Evolutionary conservation across 53 echinoderm and acorn worm genomes (phyloP), one percentile per base, ranked within the genome.

Genomic region (Antedon mediterranea): DNA sequence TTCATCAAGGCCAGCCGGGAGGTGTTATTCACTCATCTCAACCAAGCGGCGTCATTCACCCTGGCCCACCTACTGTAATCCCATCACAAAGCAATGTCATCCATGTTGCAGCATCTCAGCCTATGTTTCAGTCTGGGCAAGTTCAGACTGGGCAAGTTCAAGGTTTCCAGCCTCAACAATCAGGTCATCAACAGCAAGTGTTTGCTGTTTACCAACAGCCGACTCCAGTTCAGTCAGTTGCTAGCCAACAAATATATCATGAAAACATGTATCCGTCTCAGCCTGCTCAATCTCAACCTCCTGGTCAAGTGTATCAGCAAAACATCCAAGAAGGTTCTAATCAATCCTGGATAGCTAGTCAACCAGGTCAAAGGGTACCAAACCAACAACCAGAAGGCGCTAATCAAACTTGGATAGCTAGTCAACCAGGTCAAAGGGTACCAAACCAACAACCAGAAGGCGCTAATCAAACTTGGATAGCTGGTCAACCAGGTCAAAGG

Each of bases 121-220:
- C 57, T 18, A 57, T 57, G 7, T 57, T 18, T 57, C 57, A 57
- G 23, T 2, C 11, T 3, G 57, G 57, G 20, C 57, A 57, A 57
- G 57, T 57, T 8, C 57, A 57, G 23, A 8, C 11, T 3, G 57
- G 57, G 20, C 57, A 57, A 57, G 57, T 57, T 8, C 57, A 57
- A 23, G 15, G 23, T 13, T 57, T 57, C 74, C 83, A 83, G 78
- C 78, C 78, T 29, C 83, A 77, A 72, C 83, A 77, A 28, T 77
- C 37, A 34, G 83, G 57, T 8, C 57, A 57, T 26, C 57, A 57
- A 26, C 57, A 57, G 57, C 57, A 57, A 57, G 23, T 57, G 57
- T 57, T 11, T 57, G 57, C 57, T 57, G 57, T 13, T 18, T 57
- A 57, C 26, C 57, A 57, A 57, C 57, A 8, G 57, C 26, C 57